Evolutionary conservation across 53 echinoderm and acorn worm genomes (phyloP), one percentile per base, ranked within the genome.

Genomic region (Astropecten irregularis): DNA sequence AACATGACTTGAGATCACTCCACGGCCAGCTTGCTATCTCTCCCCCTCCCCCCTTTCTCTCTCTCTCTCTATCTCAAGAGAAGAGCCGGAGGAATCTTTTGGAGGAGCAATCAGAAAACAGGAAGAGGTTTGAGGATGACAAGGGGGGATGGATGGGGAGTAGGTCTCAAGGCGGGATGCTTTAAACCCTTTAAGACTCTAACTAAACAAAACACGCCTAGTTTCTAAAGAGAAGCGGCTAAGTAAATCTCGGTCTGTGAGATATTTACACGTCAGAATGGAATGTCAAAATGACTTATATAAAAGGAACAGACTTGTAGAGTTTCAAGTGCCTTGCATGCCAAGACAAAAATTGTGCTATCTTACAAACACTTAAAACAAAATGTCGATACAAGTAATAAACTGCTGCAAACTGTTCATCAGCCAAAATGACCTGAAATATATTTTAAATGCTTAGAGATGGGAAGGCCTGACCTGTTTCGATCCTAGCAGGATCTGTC

Each of bases 171-270:
- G 74, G 56, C 74, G 25, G 74, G 57, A 57, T 57, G 74, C 40
- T 57, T 54, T n/a, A n/a, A n/a, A 71, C 71, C 25, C 71, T 71
- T 52, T 71, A 52, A 71, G 50, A 55, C 57, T 57, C 57, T 57
- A 38, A 74, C 31, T 74, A 74, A 74, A 74, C 74, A 74, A 74
- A 74, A 74, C 56, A 74, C 74, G 27, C 74, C 74, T 39, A 51
- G 70, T 70, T 50, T 28, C 49, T 14, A 71, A 32, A 71, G 36
- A 52, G 34, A 49, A 9, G 15, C 11, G 23, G 28, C 6, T n/a
- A 30, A 50, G 20, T 34, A 22, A 49, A 19, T 71, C 59, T 15
- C 59, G 2, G 19, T 21, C 9, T 54, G 54, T 9, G 3, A 54
- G n/a, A n/a, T n/a, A 68, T 68, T 68, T 49, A 70, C 34, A 15